phyloP scores from a whole-genome alignment of 2,888 invertebrate genomes.

The Trileptium ribeirensis region DNA sequence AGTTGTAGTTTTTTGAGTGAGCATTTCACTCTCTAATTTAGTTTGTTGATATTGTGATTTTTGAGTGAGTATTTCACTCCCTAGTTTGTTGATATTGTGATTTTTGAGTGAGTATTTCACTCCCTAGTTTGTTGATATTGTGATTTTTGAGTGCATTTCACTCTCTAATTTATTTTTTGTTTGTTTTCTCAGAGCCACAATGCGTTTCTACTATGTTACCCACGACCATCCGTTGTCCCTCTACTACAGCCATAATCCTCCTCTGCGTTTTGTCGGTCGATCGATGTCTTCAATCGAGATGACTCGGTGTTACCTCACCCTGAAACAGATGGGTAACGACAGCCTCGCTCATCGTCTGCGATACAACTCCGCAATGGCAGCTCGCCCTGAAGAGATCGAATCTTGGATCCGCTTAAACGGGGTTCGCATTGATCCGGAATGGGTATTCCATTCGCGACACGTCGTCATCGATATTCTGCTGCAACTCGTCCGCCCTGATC shows the following conservation, averaged over 20 bases:
- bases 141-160: not conserved
- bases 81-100: not conserved
- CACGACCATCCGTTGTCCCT: not conserved
- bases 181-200: constrained; percentile 1
- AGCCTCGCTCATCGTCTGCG: not conserved
- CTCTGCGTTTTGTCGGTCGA: not conserved
- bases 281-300: constrained; percentile 9
- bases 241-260: not conserved
- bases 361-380: not conserved
- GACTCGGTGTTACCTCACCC: not conserved
- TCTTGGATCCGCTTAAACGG: not conserved
- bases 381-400: not conserved
- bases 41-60: not conserved
- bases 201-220: not conserved
- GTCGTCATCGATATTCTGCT: not conserved
- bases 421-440: not conserved
- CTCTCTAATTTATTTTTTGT: not conserved
- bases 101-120: not conserved
- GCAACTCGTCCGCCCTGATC: not conserved
- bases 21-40: not conserved
- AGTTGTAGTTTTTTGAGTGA: not conserved
- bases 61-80: not conserved
- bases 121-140: not conserved
- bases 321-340: not conserved
- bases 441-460: not conserved